Percentiles rank a stretch among this genome's conserved stretches.
Evolutionary conservation across 2,888 invertebrate species (phyloP).

Genomic region (Adineta ricciae): DNA sequence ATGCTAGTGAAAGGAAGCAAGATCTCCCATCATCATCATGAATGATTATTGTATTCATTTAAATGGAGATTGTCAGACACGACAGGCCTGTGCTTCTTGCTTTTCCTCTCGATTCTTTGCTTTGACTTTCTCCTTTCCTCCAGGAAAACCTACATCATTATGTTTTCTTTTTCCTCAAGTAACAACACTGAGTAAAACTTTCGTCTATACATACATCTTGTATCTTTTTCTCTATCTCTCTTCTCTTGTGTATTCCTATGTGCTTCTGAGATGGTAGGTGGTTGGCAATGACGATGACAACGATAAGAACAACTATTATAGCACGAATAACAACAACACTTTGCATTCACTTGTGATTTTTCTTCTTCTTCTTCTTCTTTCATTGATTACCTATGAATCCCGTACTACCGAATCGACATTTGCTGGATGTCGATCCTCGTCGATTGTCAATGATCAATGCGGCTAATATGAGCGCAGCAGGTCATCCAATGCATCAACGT

Average conservation of each 20-base stretch:
- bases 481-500: background rate
- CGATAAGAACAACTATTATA: background rate
- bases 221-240: background rate
- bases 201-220: background rate
- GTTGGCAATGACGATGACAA: background rate
- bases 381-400: background rate
- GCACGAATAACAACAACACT: too few relatives aligned
- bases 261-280: background rate
- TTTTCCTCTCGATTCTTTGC: background rate
- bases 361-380: too few relatives aligned
- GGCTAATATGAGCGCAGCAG: background rate
- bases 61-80: background rate
- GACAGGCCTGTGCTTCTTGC: background rate
- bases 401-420: background rate
- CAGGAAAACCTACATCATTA: background rate
- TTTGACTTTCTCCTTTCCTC: background rate
- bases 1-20: background rate
- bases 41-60: constrained; percentile 12
- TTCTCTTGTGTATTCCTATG: background rate
- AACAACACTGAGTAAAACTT: background rate
- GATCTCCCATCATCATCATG: background rate
- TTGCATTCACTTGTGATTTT: background rate
- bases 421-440: background rate
- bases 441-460: background rate
- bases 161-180: background rate